These are phyloP conservation scores for Irena cyanogastra DNA, from an alignment of 2,113 vertebrate species.

Conservation along the genomic window DNA sequence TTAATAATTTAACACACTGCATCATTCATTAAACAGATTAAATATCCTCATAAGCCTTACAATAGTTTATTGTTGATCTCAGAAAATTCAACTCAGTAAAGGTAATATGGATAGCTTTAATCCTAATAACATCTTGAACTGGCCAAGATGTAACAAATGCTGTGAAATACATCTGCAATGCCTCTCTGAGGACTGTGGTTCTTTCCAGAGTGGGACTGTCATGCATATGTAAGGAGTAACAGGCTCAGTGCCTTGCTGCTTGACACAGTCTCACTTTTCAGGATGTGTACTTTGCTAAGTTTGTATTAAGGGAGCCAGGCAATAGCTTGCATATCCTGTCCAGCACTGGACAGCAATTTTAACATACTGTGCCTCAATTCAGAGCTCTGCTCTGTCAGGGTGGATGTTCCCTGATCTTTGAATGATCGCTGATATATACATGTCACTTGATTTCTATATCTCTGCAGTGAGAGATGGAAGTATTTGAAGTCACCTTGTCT, in stretches of 20 bases:
- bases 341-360: constrained; percentile 12
- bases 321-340: constrained; percentile 4
- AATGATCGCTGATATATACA: not conserved
- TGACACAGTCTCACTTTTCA: not conserved
- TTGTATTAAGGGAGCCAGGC: not conserved
- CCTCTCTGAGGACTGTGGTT: not conserved
- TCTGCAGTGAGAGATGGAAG: not conserved
- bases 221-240: not conserved
- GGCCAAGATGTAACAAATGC: not conserved
- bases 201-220: not conserved
- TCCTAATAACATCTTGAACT: not conserved
- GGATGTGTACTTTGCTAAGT: not conserved
- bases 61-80: not conserved
- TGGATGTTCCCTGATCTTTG: constrained; percentile 20
- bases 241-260: constrained; percentile 7
- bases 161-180: not conserved
- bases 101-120: constrained; percentile 24
- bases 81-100: not conserved
- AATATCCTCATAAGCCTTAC: constrained; percentile 29
- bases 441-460: not conserved
- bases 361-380: constrained; percentile 39
- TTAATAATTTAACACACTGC: constrained; percentile 37
- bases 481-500: constrained; percentile 27
- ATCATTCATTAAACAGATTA: constrained; percentile 31
- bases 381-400: constrained; percentile 48